Conservation (phyloP, 2,113 vertebrate genomes). For the Rousettus leschenaultii region DNA sequence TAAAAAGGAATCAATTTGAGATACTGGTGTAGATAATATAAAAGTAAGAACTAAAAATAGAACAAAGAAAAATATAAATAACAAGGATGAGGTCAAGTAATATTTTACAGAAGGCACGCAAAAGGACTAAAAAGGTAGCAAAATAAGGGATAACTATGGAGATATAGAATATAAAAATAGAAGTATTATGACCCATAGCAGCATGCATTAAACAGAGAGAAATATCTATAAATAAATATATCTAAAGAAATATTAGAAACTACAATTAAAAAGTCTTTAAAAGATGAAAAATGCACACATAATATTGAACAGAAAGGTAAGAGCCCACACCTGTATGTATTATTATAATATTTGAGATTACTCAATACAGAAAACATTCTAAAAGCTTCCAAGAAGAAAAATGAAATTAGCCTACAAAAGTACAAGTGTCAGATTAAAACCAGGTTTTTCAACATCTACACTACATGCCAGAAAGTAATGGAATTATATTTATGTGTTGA, state of each 20-base stretch:
- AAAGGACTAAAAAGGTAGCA: background rate
- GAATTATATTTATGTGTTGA: background rate
- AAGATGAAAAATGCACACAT: background rate
- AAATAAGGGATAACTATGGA: background rate
- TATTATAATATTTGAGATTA: background rate
- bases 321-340: background rate
- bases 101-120: background rate
- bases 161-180: background rate
- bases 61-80: background rate
- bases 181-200: background rate
- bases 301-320: background rate
- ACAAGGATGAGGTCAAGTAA: background rate
- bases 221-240: background rate
- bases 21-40: background rate
- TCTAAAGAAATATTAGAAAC: background rate
- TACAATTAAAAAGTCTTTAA: background rate
- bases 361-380: background rate
- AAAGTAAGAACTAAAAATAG: background rate
- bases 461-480: background rate
- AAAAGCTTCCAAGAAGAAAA: background rate
- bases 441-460: background rate
- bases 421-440: background rate
- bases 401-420: background rate
- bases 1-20: background rate
- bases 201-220: background rate